Conservation (phyloP, 2,797 vertebrate genomes). For the Buphagus erythrorhynchus region DNA sequence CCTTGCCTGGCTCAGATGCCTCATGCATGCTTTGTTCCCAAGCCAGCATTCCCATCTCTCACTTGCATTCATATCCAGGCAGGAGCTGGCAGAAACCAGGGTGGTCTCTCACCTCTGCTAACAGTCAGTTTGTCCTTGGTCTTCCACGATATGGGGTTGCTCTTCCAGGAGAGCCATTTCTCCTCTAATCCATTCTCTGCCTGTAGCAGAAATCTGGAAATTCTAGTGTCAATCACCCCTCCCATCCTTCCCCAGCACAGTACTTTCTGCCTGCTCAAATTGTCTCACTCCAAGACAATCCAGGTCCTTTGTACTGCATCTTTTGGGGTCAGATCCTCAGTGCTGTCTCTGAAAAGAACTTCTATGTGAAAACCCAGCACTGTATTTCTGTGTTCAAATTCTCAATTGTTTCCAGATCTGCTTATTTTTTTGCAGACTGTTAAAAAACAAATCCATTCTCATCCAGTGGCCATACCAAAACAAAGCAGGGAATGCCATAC, state of each 20-base stretch:
- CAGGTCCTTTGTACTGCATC: neutral
- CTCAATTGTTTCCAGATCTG: neutral
- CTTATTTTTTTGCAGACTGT: neutral
- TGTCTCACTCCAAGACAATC: neutral
- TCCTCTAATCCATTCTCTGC: neutral
- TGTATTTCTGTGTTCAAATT: neutral
- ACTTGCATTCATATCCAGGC: fast-evolving
- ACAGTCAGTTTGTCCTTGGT: neutral
- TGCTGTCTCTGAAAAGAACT: neutral
- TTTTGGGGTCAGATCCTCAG: fast-evolving
- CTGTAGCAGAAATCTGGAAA: neutral
- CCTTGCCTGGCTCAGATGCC: neutral
- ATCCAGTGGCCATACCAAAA: neutral
- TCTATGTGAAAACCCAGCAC: neutral
- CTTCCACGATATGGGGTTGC: fast-evolving
- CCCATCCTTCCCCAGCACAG: neutral
- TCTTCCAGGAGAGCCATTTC: neutral
- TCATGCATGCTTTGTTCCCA: fast-evolving
- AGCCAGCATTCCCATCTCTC: neutral
- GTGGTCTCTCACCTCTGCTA: neutral
- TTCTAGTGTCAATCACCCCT: fast-evolving
- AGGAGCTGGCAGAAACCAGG: neutral
- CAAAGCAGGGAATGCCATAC: neutral
- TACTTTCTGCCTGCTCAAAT: neutral
- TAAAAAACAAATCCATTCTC: neutral